These are phyloP conservation scores for Orius insidiosus DNA, from an alignment of 1,140 invertebrate genomes.

Conservation along the genomic window DNA sequence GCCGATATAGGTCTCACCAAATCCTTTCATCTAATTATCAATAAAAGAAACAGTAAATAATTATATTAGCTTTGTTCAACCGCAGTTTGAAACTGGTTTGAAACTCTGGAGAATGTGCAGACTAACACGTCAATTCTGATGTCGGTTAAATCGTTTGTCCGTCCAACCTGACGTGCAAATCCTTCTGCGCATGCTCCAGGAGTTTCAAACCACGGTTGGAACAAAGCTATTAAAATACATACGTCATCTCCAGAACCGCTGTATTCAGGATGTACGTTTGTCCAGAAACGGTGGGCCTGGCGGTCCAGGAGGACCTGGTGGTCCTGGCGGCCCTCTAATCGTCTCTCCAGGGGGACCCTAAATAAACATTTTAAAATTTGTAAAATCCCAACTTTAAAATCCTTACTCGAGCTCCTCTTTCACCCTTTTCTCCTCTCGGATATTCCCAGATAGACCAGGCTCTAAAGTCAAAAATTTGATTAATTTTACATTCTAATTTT, in stretches of 20 bases:
- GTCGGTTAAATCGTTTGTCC: too few species aligned
- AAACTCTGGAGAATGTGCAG: too few species aligned
- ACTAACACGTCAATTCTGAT: too few species aligned
- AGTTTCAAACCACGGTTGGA: too few species aligned
- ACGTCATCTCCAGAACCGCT: slow-evolving; percentile 29
- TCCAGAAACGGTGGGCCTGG: slow-evolving; percentile 29
- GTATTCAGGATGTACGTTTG: neutral
- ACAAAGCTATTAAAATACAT: too few species aligned
- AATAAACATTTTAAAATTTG: neutral
- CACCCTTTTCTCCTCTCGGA: slow-evolving; percentile 34
- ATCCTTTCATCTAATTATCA: slow-evolving; percentile 1
- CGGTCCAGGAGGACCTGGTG: slow-evolving; percentile 40
- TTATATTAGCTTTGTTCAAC: too few species aligned
- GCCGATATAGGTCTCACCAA: slow-evolving; percentile 19
- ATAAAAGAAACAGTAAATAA: neutral
- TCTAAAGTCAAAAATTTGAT: too few species aligned
- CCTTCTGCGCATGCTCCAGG: too few species aligned
- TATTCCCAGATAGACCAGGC: too few species aligned
- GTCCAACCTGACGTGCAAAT: too few species aligned
- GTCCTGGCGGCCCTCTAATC: slow-evolving; percentile 51
- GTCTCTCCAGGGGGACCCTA: slow-evolving; percentile 47
- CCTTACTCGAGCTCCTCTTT: slow-evolving; percentile 50
- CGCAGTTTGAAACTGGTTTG: too few species aligned
- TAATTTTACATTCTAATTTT: too few species aligned
- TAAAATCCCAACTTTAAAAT: neutral